Conservation (phyloP, 30 jellyfish, hydroid and myxozoan species). For the Sanderia malayensis region DNA sequence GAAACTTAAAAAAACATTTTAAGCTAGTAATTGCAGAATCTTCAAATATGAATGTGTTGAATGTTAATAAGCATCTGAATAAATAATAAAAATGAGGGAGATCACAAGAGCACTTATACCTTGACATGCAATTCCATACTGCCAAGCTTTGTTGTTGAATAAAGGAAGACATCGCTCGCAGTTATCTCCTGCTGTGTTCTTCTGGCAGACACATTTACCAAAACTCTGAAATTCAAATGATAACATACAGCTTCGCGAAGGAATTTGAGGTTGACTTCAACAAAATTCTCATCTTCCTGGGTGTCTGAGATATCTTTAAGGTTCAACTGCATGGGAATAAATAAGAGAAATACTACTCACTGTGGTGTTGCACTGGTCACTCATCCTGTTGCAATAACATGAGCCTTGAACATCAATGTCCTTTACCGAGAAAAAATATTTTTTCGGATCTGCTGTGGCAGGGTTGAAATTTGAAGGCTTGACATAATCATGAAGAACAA, state of each 20-base stretch:
- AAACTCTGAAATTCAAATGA: conserved; percentile 36
- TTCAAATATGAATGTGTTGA: no score
- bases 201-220: conserved; percentile 83
- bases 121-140: conserved; percentile 91
- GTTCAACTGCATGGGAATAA: no score
- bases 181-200: conserved; percentile 87
- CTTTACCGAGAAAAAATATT: conserved; percentile 77
- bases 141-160: conserved; percentile 86
- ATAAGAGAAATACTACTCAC: no score
- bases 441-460: conserved; percentile 66
- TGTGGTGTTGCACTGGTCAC: conserved; percentile 62
- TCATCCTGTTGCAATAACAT: conserved; percentile 95
- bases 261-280: no score
- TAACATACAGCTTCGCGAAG: no score
- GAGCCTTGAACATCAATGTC: conserved; percentile 92
- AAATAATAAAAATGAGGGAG: no score
- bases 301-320: no score
- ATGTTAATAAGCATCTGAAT: no score
- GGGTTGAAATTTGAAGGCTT: conserved; percentile 84
- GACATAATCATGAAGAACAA: conserved; percentile 45
- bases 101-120: no score
- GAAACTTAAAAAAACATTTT: no score
- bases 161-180: conserved; percentile 78
- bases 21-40: no score
- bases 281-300: no score